Evolutionary conservation across 1,140 invertebrate species (phyloP).

Genomic region (Dreissena polymorpha): DNA sequence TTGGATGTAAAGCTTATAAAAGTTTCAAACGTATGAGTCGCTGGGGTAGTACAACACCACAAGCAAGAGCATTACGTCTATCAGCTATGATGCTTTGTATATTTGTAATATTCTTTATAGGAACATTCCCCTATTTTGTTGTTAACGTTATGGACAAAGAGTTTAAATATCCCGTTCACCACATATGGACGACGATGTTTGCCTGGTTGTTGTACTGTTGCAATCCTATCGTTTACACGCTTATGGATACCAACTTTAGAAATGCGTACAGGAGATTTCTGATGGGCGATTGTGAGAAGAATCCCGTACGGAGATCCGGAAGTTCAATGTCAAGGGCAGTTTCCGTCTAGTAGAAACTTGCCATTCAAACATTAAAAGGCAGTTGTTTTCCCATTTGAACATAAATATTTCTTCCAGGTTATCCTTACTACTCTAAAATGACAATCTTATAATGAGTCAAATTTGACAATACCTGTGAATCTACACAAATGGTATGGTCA

Average conservation of each 20-base stretch:
- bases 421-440: too few species aligned
- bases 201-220: slow-evolving; percentile 65
- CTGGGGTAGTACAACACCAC: slow-evolving; percentile 59
- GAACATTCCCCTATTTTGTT: slow-evolving; percentile 68
- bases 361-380: too few species aligned
- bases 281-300: slow-evolving; percentile 54
- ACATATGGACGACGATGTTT: slow-evolving; percentile 64
- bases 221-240: slow-evolving; percentile 66
- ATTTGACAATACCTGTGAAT: too few species aligned
- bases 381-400: too few species aligned
- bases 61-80: slow-evolving; percentile 60
- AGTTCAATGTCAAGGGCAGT: slow-evolving; percentile 40
- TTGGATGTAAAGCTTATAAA: slow-evolving; percentile 69
- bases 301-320: slow-evolving; percentile 37
- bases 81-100: slow-evolving; percentile 70
- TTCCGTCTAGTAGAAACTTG: slow-evolving; percentile 8
- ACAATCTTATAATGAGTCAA: too few species aligned
- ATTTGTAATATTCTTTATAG: slow-evolving; percentile 66
- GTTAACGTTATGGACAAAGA: slow-evolving; percentile 61
- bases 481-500: too few species aligned
- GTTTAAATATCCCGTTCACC: slow-evolving; percentile 58
- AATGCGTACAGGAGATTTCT: slow-evolving; percentile 62
- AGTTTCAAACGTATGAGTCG: slow-evolving; percentile 62
- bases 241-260: slow-evolving; percentile 68
- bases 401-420: too few species aligned